Base-by-base conservation (phyloP, 2,888 invertebrate genomes). In the Platycnemis pennipes region DNA sequence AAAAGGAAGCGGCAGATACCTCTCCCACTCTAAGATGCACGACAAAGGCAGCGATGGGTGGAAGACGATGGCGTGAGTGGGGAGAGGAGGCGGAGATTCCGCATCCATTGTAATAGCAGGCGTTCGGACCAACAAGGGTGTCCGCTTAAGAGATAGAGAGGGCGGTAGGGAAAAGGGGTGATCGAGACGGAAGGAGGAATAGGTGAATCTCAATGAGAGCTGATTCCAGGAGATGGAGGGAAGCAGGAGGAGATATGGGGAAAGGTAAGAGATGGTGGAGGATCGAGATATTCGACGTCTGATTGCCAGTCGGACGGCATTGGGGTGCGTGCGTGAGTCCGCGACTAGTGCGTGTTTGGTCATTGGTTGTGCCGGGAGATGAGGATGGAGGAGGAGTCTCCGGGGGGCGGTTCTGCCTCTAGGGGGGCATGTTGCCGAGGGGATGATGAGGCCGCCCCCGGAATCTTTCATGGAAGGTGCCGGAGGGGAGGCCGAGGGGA, bases 91-190 rank as follows among this genome's bases (percentile, higher is more conserved):
- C 3, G 31, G 37, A 37, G 91, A 63, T 87, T 45, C 87, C 11
- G 91, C 19, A 63, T 91, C 63, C 63, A 91, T 91, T 91, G 91
- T 91, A 91, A 91, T 63, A 22, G 91, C 56, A 49, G 91, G 42
- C 91, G 91, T 91, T 56, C 69, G 91, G 44, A 63, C 26, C 91
- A 63, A 45, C n/a, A n/a, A 45, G 87, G 87, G 77, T 37, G 37
- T 77, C 77, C 77, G 37, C 77, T 77, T 31, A 2, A 77, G 77
- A 63, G 63, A n/a, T 1, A 63, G n/a, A 63, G n/a, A 26, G 63
- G 53, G 16, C 19, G 53, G n/a, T n/a, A n/a, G n/a, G n/a, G n/a
- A n/a, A 16, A 19, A 49, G 49, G 19, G 49, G 49, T 49, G 49
- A 49, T n/a, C 46, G 88, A 45, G 45, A 16, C 63, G 2, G 26